Evolutionary conservation across 2,113 vertebrate species (phyloP), one percentile per base, ranked within the genome.

Genomic region (Percopsis transmontana): DNA sequence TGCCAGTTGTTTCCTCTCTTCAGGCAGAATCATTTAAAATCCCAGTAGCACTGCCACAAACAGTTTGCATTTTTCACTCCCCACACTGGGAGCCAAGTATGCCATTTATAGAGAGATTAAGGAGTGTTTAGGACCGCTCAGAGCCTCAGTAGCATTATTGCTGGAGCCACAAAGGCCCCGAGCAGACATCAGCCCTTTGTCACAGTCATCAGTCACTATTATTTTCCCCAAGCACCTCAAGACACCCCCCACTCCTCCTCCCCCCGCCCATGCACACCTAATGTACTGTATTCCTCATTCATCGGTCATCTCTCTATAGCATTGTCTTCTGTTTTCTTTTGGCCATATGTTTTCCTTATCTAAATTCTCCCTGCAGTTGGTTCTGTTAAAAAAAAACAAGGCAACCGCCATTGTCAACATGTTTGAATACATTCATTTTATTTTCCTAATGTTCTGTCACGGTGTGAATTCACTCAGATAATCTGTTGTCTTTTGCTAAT

Each of bases 71-170:
- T 80, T 75, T 54, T 83, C 77, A 76, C 42, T 61, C 58, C 48
- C 67, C 75, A 75, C 78, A 78, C 69, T 68, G 66, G 70, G 50
- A 81, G 64, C 59, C 60, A 63, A 51, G 63, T 40, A 70, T 38
- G 69, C 68, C 77, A 66, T 83, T 85, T 85, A 83, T 12, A n/a
- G 66, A 48, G 72, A 76, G 81, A 85, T 89, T 84, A 90, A 71
- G 75, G 74, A 76, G 74, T 72, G 62, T 86, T 88, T 82, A 85
- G 65, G 70, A 76, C 66, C 66, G 75, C 75, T 82, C 75, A 72
- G 75, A 73, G 74, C 65, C 68, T 23, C 62, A 59, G 41, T 68
- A 47, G 84, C 79, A 81, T 85, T 84, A 86, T 87, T 78, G 68
- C 66, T 55, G 70, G 40, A 76, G 67, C 79, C 74, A 69, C 85